phyloP scores from a whole-genome alignment of 2,888 invertebrate species.

The Plagodis pulveraria region DNA sequence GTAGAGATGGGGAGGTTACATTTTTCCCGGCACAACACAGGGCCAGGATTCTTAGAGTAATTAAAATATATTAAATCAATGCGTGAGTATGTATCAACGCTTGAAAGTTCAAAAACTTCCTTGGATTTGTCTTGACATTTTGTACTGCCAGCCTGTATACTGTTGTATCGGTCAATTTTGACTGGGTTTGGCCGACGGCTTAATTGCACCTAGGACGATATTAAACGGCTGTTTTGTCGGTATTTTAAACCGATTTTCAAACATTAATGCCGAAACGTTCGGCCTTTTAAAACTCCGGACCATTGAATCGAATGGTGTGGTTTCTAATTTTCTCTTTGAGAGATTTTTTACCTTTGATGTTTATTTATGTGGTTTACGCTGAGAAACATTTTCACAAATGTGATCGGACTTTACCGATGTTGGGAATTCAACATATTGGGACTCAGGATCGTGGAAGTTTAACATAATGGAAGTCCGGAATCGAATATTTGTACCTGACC shows the following conservation, averaged over 20 bases:
- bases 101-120: neutral
- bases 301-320: slow-evolving; percentile 12
- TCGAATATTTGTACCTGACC: no score
- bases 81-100: no score
- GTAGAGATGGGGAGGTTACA: no score
- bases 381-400: no score
- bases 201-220: slow-evolving; percentile 23
- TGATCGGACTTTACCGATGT: no score
- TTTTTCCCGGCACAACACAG: no score
- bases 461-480: no score
- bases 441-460: no score
- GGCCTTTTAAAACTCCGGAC: slow-evolving; percentile 1
- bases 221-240: slow-evolving; percentile 15
- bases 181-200: slow-evolving; percentile 14
- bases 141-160: slow-evolving; percentile 10
- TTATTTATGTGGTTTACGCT: neutral
- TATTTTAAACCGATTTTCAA: slow-evolving; percentile 20
- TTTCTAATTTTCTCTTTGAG: neutral
- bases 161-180: slow-evolving; percentile 22
- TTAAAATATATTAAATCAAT: no score
- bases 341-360: neutral
- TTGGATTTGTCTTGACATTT: neutral
- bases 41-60: no score
- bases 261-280: slow-evolving; percentile 5
- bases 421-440: no score